Base-by-base conservation (phyloP, 92 coral and sea anemone species). In the Zoanthus gigantus region DNA sequence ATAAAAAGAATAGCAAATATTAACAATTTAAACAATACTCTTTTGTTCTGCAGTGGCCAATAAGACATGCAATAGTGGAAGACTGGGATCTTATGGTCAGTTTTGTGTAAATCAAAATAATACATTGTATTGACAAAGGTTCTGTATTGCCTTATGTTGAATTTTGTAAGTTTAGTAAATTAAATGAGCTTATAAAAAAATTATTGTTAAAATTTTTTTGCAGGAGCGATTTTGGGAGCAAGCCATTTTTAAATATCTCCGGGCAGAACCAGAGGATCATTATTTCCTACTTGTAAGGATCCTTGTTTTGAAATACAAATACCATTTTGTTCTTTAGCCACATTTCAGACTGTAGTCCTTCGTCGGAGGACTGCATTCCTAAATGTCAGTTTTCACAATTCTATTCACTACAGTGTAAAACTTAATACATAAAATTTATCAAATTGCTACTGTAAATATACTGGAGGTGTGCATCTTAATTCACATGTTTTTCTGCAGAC, bases 171-270 rank as follows among this genome's bases (percentile, higher is more conserved):
- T 69, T 69, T 31, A 10, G 42, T 0, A 29, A 9, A 34, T 0
- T 0, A 2, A 50, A 6, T 50, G 54, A 10, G 54, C 54, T 50
- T 50, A 47, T 8, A 47, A 8, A 8, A 6, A 50, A 1, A 50
- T 6, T 2, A 6, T 6, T 0, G 0, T 50, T 50, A 50, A 30
- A 14, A 14, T 0, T 13, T 12, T 29, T 6, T 69, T 69, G 30
- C 56, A 97, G 99, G 99, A 97, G 73, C 92, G 99, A 32, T 97
- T 95, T 73, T 97, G 99, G 99, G 99, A 97, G 89, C 99, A 97
- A 74, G 96, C 98, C 81, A 97, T 97, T 73, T 97, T 97, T 87
- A 97, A 97, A 83, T 95, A 97, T 78, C 91, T 97, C 68, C 88
- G 99, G 29, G 99, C 99, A 52, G 99, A 97, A 83, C 99, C 99